These are phyloP conservation scores for Hemitrygon akajei DNA, from an alignment of 2,797 vertebrate genomes.

Conservation along the genomic window DNA sequence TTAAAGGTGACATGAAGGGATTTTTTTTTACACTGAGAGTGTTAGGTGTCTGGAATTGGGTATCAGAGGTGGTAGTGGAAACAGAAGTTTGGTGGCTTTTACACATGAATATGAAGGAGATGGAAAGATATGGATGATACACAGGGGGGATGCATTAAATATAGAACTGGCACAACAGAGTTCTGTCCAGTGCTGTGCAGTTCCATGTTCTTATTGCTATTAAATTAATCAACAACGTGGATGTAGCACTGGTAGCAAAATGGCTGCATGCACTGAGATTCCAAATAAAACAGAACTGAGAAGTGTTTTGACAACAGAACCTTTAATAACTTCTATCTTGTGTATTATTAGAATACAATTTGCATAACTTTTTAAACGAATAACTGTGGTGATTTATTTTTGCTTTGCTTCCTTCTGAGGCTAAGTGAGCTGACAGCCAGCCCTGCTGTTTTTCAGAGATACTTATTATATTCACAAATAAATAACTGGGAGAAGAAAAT, in stretches of 20 bases:
- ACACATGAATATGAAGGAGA: too few relatives aligned
- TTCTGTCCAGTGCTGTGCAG: too few relatives aligned
- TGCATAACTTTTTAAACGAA: not conserved
- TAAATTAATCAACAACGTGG: not conserved
- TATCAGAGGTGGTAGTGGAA: too few relatives aligned
- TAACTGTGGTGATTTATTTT: slow-evolving; percentile 14
- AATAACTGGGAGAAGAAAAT: not conserved
- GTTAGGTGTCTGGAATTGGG: too few relatives aligned
- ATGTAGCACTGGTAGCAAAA: not conserved
- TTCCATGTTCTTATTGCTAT: not conserved
- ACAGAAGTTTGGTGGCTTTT: too few relatives aligned
- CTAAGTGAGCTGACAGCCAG: not conserved
- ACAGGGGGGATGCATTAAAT: too few relatives aligned
- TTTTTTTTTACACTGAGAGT: too few relatives aligned
- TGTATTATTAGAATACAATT: slow-evolving; percentile 19
- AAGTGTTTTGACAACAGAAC: not conserved
- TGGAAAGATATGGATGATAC: too few relatives aligned
- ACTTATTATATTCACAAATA: slow-evolving; percentile 4
- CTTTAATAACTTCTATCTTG: slow-evolving; percentile 14
- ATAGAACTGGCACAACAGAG: too few relatives aligned
- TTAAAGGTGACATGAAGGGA: too few relatives aligned
- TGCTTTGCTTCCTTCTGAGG: not conserved
- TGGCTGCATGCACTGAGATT: not conserved
- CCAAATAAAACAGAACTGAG: not conserved
- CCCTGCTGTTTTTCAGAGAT: slow-evolving; percentile 3